Conservation (phyloP, 2,888 invertebrate genomes). For the Pemphredon lugubris region DNA sequence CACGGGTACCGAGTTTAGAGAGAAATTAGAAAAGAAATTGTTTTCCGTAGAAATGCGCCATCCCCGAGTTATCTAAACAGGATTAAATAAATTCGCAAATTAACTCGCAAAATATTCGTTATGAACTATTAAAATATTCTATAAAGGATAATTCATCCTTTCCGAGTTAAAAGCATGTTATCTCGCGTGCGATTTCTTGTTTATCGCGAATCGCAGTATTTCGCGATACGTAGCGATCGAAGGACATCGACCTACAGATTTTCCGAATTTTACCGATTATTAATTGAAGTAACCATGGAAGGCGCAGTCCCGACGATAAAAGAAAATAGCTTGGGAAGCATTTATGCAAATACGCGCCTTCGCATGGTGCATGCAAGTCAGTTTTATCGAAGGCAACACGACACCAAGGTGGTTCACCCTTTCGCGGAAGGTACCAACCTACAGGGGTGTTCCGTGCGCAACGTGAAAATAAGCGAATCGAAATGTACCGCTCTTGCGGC, state of each 20-base stretch:
- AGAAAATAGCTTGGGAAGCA: conserved; percentile 54
- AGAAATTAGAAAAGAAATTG: conserved; percentile 27
- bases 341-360: conserved; percentile 56
- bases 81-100: no score
- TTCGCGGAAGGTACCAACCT: conserved; percentile 64
- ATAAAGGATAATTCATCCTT: no score
- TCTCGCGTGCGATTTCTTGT: neutral
- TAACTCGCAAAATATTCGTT: no score
- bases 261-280: conserved; percentile 11
- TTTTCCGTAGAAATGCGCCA: no score
- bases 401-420: conserved; percentile 68
- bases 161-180: no score
- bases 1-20: neutral
- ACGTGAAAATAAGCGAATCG: conserved; percentile 32
- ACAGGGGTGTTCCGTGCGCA: conserved; percentile 52
- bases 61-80: no score
- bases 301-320: conserved; percentile 46
- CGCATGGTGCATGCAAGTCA: conserved; percentile 54
- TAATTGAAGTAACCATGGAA: conserved; percentile 18
- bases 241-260: conserved; percentile 26
- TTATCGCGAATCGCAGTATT: neutral
- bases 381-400: conserved; percentile 49
- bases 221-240: neutral
- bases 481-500: neutral
- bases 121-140: no score